These are phyloP conservation scores for Leptinotarsa peninsularis DNA, from an alignment of 2,888 invertebrate genomes.

Conservation along the genomic window DNA sequence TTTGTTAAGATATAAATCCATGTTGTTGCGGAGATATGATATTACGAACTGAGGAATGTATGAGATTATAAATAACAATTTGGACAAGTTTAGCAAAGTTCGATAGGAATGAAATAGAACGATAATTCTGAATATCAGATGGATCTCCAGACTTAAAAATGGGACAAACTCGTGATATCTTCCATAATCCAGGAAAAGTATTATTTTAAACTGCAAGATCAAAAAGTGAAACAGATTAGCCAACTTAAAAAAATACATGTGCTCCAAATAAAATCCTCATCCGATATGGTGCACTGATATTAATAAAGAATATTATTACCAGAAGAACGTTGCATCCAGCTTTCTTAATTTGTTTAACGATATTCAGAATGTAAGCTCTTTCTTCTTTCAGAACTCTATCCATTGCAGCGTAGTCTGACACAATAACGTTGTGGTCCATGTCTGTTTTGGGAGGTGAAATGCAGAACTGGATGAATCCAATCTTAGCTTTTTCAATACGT, in stretches of 20 bases:
- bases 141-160: too few species aligned
- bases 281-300: background rate
- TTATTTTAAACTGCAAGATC: too few species aligned
- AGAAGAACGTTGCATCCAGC: slow-evolving; percentile 97
- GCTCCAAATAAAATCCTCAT: background rate
- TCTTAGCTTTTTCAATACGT: slow-evolving; percentile 96
- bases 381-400: slow-evolving; percentile 98
- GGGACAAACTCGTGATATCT: too few species aligned
- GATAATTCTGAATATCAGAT: too few species aligned
- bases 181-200: too few species aligned
- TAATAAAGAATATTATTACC: slow-evolving; percentile 67
- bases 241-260: background rate
- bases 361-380: slow-evolving; percentile 96
- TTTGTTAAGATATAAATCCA: too few species aligned
- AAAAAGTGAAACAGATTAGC: background rate
- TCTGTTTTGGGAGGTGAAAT: slow-evolving; percentile 99
- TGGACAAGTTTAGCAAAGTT: too few species aligned
- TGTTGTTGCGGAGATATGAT: too few species aligned
- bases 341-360: slow-evolving; percentile 98
- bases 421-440: slow-evolving; percentile 96
- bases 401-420: slow-evolving; percentile 99
- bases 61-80: too few species aligned
- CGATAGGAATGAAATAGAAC: too few species aligned
- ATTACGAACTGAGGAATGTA: too few species aligned
- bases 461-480: slow-evolving; percentile 99